These are phyloP conservation scores for Meta bourneti DNA, from an alignment of 2,888 invertebrate genomes.

Conservation along the genomic window DNA sequence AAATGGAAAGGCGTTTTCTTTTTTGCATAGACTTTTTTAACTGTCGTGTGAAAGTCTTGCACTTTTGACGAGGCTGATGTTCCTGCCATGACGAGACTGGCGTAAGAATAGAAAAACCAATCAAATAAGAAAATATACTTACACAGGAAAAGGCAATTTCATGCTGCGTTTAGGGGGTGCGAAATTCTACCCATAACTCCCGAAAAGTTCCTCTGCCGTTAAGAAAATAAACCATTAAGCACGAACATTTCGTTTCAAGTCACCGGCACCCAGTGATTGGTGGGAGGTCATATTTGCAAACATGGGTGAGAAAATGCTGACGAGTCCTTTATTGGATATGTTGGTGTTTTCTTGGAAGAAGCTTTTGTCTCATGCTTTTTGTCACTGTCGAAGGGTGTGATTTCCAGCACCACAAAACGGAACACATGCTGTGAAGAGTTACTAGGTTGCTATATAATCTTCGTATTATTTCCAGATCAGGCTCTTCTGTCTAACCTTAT, in stretches of 20 bases:
- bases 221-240: conserved; percentile 32
- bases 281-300: conserved; percentile 28
- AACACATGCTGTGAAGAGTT: no score
- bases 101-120: no score
- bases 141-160: neutral
- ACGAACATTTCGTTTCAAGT: conserved; percentile 16
- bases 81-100: no score
- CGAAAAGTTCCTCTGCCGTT: neutral
- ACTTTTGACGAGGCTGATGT: no score
- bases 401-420: no score
- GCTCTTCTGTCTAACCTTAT: no score
- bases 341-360: neutral
- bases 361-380: neutral
- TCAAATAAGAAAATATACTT: neutral
- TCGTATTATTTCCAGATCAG: no score
- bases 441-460: no score
- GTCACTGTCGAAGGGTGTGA: neutral
- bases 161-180: neutral
- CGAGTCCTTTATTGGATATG: neutral
- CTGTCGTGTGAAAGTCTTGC: no score
- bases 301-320: conserved; percentile 6
- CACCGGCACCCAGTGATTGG: neutral
- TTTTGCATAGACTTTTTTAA: no score
- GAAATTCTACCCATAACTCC: neutral
- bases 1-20: no score